Conservation (phyloP, 2,113 vertebrate species). For the Sapajus apella region DNA sequence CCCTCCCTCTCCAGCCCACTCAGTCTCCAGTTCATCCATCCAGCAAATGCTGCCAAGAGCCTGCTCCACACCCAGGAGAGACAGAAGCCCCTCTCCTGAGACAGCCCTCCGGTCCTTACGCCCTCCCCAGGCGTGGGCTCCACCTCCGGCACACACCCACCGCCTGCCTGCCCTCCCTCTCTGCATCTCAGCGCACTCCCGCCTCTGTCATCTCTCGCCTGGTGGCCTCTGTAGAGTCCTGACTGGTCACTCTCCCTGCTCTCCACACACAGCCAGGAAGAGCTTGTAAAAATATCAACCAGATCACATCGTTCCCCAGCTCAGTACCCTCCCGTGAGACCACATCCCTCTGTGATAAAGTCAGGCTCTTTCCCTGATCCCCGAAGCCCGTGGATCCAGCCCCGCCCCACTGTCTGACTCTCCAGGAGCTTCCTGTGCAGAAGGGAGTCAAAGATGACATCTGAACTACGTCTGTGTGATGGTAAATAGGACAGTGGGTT, state of each 20-base stretch:
- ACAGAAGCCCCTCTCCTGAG: not conserved
- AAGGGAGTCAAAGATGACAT: not conserved
- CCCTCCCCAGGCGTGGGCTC: not conserved
- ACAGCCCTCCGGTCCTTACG: not conserved
- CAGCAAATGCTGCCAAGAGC: not conserved
- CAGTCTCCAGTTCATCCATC: not conserved
- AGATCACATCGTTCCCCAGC: not conserved
- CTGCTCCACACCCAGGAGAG: not conserved
- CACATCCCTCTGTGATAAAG: not conserved
- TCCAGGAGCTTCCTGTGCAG: not conserved
- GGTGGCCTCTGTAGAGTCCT: not conserved
- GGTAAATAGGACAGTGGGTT: too few species aligned
- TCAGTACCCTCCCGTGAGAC: not conserved
- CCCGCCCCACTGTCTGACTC: fast-evolving
- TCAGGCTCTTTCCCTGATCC: not conserved
- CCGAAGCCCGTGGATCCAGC: fast-evolving
- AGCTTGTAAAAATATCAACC: not conserved
- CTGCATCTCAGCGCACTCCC: not conserved
- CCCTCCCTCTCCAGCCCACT: not conserved
- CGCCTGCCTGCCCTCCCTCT: not conserved
- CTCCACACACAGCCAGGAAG: not conserved
- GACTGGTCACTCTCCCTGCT: too few species aligned
- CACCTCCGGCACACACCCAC: too few species aligned
- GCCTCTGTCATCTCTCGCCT: fast-evolving
- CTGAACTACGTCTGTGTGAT: fast-evolving